Conservation (phyloP, 2,888 invertebrate genomes). For the Ophion ellenae region DNA sequence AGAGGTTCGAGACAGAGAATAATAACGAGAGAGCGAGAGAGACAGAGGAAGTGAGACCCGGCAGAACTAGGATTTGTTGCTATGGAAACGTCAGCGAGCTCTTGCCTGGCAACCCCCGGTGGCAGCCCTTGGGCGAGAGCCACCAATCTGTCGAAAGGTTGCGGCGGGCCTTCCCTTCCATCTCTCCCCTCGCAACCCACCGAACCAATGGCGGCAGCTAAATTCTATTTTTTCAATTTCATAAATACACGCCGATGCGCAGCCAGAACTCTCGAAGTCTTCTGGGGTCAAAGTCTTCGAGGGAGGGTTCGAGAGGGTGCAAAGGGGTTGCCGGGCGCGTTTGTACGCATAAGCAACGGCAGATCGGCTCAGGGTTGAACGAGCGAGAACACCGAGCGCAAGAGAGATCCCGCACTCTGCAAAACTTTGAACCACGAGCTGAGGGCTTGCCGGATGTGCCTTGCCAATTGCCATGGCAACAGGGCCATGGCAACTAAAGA, state of each 20-base stretch:
- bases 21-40: conserved; percentile 45
- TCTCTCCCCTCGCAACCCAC: conserved; percentile 57
- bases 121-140: conserved; percentile 61
- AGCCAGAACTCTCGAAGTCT: conserved; percentile 68
- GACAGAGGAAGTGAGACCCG: conserved; percentile 50
- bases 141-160: conserved; percentile 62
- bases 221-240: conserved; percentile 77
- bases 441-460: conserved; percentile 22
- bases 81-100: conserved; percentile 74
- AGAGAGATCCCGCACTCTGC: conserved; percentile 30
- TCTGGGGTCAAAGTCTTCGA: conserved; percentile 58
- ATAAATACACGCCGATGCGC: conserved; percentile 60
- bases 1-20: conserved; percentile 74
- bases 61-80: conserved; percentile 79
- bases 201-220: conserved; percentile 79
- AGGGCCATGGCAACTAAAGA: conserved; percentile 66
- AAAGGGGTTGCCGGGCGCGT: conserved; percentile 13
- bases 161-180: conserved; percentile 51
- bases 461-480: conserved; percentile 64
- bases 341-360: background rate
- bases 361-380: conserved; percentile 29
- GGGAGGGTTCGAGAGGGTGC: conserved; percentile 20
- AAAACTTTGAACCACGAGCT: conserved; percentile 38
- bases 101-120: conserved; percentile 67
- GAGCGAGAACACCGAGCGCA: conserved; percentile 16